Evolutionary conservation across 64 coral and sea anemone genomes (phyloP), one percentile per base, ranked within the genome.

Genomic region (Pocillopora verrucosa): DNA sequence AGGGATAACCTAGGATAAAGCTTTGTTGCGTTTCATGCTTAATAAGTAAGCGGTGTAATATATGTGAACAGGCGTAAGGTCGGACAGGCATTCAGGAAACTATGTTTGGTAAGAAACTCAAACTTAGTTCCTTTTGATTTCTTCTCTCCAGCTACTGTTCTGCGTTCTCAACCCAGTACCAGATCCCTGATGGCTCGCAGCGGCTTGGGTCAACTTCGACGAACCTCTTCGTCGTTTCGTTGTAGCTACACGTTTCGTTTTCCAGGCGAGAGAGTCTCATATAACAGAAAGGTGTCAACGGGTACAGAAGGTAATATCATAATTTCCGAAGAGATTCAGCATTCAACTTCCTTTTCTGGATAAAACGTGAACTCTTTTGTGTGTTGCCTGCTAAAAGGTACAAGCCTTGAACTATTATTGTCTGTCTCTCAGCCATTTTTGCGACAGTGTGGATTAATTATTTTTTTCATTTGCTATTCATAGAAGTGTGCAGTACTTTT

Each of bases 221-320:
- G 79, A 63, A 82, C 87, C 70, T 80, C 83, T 25, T 81, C 88
- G 12, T 59, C 83, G 37, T 96, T 93, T 74, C 89, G 95, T 35
- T 96, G 95, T 64, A 86, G 92, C 58, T 96, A 96, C 57, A 76
- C 86, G 7, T 93, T 96, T 86, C 89, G 88, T 64, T 56, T 91
- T 60, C 34, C 81, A 36, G 91, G 95, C 14, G 95, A 96, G 62
- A 96, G 87, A 35, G 84, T 93, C 30, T 90, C 90, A 26, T 96
- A 96, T 72, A 96, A 96, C 65, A 86, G 89, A 60, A 41, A 79
- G 14, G 87, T 89, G 22, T 75, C 88, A 24, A 60, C 91, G 22
- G 88, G 34, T 70, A 62, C 91, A 25, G 93, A 94, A 80, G 93
- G 93, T 94, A 87, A 59, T 77, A 2, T 75, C 10, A 9, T 26